phyloP scores from a whole-genome alignment of 2,888 invertebrate species.

The Bombylius major region DNA sequence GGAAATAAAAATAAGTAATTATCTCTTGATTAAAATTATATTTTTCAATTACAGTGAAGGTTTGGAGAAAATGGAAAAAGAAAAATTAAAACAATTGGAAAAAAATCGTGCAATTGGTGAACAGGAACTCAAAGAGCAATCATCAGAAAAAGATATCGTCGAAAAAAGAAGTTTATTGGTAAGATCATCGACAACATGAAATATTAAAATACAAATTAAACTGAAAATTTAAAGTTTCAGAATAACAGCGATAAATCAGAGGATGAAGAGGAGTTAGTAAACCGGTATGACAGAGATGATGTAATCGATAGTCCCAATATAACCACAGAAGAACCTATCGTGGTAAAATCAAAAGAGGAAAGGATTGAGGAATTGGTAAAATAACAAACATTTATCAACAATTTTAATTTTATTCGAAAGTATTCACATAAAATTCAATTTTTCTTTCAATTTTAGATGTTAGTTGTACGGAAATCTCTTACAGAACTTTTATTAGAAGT shows the following conservation, averaged over 20 bases:
- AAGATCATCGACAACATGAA: not conserved
- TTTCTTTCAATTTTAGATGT: constrained; percentile 49
- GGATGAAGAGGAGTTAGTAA: constrained; percentile 4
- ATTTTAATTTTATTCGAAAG: not conserved
- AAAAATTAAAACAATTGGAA: constrained; percentile 78
- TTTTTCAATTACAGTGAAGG: constrained; percentile 42
- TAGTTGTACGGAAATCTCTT: constrained; percentile 72
- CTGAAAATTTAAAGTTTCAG: constrained; percentile 13
- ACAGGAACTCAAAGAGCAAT: not conserved
- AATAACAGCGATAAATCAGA: constrained; percentile 12
- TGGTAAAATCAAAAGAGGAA: constrained; percentile 44
- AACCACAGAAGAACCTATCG: constrained; percentile 6
- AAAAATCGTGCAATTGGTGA: constrained; percentile 38
- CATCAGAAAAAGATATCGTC: not conserved
- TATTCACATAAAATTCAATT: not conserved
- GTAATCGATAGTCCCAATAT: constrained; percentile 17
- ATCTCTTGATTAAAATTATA: no score
- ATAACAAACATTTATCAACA: constrained; percentile 6
- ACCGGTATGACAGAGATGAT: constrained; percentile 15
- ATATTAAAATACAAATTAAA: not conserved
- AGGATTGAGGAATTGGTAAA: constrained; percentile 56
- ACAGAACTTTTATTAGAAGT: constrained; percentile 91
- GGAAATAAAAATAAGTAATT: no score
- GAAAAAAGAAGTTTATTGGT: not conserved
- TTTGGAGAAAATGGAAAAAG: constrained; percentile 93